Percentiles rank a stretch among this genome's conserved stretches.
Conservation (phyloP, 2,113 vertebrate species). For the Sinocyclocheilus grahami region DNA sequence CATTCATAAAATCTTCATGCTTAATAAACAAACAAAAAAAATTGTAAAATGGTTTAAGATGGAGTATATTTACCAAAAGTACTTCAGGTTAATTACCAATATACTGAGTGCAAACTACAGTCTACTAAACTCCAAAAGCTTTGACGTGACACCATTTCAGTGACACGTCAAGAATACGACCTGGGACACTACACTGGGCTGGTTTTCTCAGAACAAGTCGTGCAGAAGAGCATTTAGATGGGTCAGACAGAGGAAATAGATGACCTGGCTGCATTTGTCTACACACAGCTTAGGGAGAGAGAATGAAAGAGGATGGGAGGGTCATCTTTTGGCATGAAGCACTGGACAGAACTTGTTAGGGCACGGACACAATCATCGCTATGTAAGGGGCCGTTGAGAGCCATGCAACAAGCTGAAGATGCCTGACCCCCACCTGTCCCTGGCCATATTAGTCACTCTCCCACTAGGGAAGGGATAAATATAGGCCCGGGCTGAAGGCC, state of each 20-base stretch:
- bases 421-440: slow-evolving; percentile 55
- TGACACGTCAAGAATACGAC: slow-evolving; percentile 26
- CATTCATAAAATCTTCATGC: neutral
- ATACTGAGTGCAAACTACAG: neutral
- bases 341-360: slow-evolving; percentile 56
- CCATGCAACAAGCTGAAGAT: slow-evolving; percentile 30
- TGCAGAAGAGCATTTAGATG: slow-evolving; percentile 20
- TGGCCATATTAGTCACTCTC: slow-evolving; percentile 65
- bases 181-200: neutral
- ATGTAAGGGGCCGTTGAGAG: slow-evolving; percentile 52
- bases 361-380: slow-evolving; percentile 51
- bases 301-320: slow-evolving; percentile 33
- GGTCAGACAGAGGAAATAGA: slow-evolving; percentile 43
- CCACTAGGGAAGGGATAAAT: slow-evolving; percentile 56
- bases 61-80: neutral
- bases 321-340: slow-evolving; percentile 37
- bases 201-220: slow-evolving; percentile 21
- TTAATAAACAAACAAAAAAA: neutral
- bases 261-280: slow-evolving; percentile 17
- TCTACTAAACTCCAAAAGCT: neutral
- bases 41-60: neutral
- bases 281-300: slow-evolving; percentile 28
- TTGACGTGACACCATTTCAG: slow-evolving; percentile 3
- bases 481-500: slow-evolving; percentile 57
- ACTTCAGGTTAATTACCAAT: neutral